phyloP scores from a whole-genome alignment of 2,113 vertebrate species.

The Pomatostomus ruficeps region DNA sequence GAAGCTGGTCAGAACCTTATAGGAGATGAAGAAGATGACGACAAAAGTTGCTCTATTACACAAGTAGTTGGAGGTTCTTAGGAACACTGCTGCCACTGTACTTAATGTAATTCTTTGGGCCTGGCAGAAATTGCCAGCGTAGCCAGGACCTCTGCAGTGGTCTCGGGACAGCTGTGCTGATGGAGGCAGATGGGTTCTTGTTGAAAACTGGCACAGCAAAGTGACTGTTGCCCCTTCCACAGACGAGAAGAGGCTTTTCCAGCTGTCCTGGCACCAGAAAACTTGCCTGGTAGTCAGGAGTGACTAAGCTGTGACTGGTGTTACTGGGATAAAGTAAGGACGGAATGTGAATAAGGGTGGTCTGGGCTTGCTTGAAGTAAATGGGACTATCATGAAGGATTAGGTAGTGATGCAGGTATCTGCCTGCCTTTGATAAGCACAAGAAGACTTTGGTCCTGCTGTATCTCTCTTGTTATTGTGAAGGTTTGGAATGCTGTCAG shows the following conservation, averaged over 20 bases:
- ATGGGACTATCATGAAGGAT: not conserved
- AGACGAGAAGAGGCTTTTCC: not conserved
- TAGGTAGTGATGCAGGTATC: not conserved
- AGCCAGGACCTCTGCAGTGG: not conserved
- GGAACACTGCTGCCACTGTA: not conserved
- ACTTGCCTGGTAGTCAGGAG: not conserved
- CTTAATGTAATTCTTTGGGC: not conserved
- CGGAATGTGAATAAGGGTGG: not conserved
- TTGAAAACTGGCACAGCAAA: not conserved
- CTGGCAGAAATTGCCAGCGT: not conserved
- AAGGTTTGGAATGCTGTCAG: not conserved
- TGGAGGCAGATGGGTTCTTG: not conserved
- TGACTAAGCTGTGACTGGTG: not conserved
- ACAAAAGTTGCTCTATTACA: not conserved
- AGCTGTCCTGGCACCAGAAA: not conserved
- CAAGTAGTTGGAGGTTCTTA: not conserved
- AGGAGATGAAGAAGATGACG: not conserved
- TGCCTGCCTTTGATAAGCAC: not conserved
- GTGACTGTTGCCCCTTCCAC: not conserved
- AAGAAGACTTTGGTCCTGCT: not conserved
- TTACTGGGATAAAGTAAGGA: not conserved
- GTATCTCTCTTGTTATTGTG: not conserved
- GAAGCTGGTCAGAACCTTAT: not conserved
- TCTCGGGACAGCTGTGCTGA: not conserved
- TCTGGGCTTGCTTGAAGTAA: not conserved